Base-by-base conservation (phyloP, 2,888 invertebrate species). In the Hirtodrosophila confusa region DNA sequence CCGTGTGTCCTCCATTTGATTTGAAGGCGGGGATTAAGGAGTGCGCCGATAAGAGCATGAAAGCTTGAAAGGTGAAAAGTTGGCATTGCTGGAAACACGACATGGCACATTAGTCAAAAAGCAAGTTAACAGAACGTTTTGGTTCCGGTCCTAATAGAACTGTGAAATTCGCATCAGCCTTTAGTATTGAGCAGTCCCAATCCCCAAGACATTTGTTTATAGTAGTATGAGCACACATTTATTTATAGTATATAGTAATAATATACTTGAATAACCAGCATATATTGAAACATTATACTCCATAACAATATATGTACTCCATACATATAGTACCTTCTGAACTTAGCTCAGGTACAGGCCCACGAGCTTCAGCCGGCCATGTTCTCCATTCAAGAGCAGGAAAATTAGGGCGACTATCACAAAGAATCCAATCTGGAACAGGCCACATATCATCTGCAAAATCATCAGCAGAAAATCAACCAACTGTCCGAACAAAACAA, bases 71-170 rank as follows among this genome's bases (percentile, higher is more conserved):
- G 69, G 37, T 64, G 39, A 51, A 74, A 69, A 36, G 62, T 55
- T 68, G 54, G 44, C 63, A 51, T 27, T 48, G 45, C 60, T 53
- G 35, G 37, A 37, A 49, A 57, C 69, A 50, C 60, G 74, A 57
- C 53, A 67, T 40, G 58, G 44, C 75, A 75, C 72, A 73, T 73
- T 69, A 75, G 75, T 75, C 72, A 73, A 69, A 68, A 60, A 27
- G 35, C 37, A 56, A 51, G 35, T 45, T 49, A 17, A 48, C 6
- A 35, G 49, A 49, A 55, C 35, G 24, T 29, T 43, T 43, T 37
- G 27, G 43, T 43, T 23, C 11, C 23, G 8, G 29, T 24, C 10
- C 10, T 31, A 10, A 54, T 44, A 12, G 33, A 53, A 11, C 31
- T 9, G 23, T 23, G 23, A 9, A 5, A 31, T 31, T 8, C 31